phyloP scores from a whole-genome alignment of 2,797 vertebrate species.

The Knipowitschia caucasica region DNA sequence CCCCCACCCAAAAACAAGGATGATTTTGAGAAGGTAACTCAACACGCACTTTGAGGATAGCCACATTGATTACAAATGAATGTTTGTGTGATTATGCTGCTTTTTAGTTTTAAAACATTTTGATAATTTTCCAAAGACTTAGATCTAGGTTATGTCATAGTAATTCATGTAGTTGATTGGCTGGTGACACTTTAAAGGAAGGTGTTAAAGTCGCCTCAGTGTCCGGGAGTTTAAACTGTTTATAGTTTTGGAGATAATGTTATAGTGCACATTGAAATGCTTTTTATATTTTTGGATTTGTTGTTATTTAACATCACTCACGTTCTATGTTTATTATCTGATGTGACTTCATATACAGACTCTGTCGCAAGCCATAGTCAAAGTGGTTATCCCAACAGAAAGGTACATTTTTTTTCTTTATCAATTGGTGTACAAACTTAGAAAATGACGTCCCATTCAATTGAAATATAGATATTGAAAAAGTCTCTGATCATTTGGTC shows the following conservation, averaged over 20 bases:
- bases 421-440: slow-evolving; percentile 92
- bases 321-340: slow-evolving; percentile 99
- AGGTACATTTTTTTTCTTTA: slow-evolving; percentile 99
- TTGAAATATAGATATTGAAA: slow-evolving; percentile 68
- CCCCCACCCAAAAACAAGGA: slow-evolving; percentile 98
- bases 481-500: slow-evolving; percentile 71
- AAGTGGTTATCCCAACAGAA: slow-evolving; percentile 99
- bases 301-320: slow-evolving; percentile 99
- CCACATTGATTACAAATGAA: slow-evolving; percentile 50
- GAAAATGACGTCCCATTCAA: slow-evolving; percentile 86
- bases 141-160: slow-evolving; percentile 36
- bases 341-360: slow-evolving; percentile 99
- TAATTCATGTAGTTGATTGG: slow-evolving; percentile 42
- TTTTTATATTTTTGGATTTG: slow-evolving; percentile 97
- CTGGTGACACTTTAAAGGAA: slow-evolving; percentile 21
- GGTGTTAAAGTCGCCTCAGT: slow-evolving; percentile 47
- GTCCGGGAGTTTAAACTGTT: slow-evolving; percentile 69
- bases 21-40: slow-evolving; percentile 99
- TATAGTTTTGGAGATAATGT: slow-evolving; percentile 82
- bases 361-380: slow-evolving; percentile 99
- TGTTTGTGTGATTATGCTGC: slow-evolving; percentile 54
- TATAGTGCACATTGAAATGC: slow-evolving; percentile 94
- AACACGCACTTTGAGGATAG: slow-evolving; percentile 43
- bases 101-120: no score
- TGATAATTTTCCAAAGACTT: slow-evolving; percentile 29